Evolutionary conservation across 2,797 vertebrate species (phyloP).

Genomic region (Helicolenus hilgendorfi): DNA sequence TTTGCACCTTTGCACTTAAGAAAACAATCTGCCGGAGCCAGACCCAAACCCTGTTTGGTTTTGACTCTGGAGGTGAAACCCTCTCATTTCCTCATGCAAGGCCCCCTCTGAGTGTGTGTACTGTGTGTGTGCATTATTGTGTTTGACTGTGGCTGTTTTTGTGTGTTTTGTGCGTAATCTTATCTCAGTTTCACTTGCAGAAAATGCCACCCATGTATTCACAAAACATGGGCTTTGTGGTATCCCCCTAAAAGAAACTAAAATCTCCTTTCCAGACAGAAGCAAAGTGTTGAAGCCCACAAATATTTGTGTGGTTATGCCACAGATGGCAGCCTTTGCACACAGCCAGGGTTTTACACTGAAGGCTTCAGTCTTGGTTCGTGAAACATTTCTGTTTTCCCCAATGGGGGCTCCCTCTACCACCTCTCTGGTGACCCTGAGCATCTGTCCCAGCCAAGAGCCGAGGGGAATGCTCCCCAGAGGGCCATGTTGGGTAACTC

Average conservation of each 20-base stretch:
- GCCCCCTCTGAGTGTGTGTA: slow-evolving; percentile 24
- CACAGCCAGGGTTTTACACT: slow-evolving; percentile 39
- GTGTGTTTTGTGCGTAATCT: slow-evolving; percentile 36
- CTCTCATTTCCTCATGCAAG: slow-evolving; percentile 72
- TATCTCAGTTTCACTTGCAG: slow-evolving; percentile 55
- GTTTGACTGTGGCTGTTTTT: slow-evolving; percentile 24
- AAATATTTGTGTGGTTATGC: slow-evolving; percentile 78
- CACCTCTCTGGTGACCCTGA: slow-evolving; percentile 78
- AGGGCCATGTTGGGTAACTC: slow-evolving; percentile 78
- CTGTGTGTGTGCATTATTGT: slow-evolving; percentile 32
- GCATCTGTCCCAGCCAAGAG: slow-evolving; percentile 71
- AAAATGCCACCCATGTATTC: slow-evolving; percentile 71
- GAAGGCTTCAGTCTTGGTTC: slow-evolving; percentile 58
- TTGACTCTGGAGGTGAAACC: slow-evolving; percentile 74
- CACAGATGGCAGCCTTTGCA: slow-evolving; percentile 77
- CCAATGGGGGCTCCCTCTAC: slow-evolving; percentile 65
- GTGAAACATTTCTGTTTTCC: slow-evolving; percentile 76
- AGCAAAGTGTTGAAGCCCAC: slow-evolving; percentile 80
- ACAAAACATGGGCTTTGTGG: slow-evolving; percentile 54
- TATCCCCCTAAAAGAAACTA: slow-evolving; percentile 56
- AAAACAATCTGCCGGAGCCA: slow-evolving; percentile 80
- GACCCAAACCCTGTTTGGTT: slow-evolving; percentile 68
- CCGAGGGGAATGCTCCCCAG: slow-evolving; percentile 66
- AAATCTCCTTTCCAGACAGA: slow-evolving; percentile 73
- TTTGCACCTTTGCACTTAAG: slow-evolving; percentile 81